A percentile compares a stretch with the other conserved stretches of the same genome.
Evolutionary conservation across 2,113 vertebrate genomes (phyloP).

Genomic region (Spermophilus dauricus): DNA sequence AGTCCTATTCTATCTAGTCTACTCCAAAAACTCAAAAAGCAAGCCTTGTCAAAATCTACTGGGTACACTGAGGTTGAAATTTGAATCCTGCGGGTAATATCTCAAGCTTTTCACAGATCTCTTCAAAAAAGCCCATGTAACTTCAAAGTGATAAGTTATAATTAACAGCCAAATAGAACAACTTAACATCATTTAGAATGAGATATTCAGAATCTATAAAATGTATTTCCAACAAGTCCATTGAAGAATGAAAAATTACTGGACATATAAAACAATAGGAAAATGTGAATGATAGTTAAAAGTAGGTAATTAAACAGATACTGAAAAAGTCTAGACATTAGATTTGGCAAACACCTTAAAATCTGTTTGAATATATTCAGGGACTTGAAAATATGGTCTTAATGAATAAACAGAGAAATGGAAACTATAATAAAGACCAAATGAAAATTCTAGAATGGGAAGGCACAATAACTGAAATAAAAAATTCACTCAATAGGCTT

Average conservation of each 20-base stretch:
- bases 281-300: not conserved
- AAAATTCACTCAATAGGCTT: not conserved
- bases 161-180: not conserved
- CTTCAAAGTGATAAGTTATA: not conserved
- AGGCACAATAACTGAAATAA: not conserved
- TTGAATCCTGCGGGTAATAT: not conserved
- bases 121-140: not conserved
- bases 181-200: not conserved
- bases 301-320: not conserved
- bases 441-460: not conserved
- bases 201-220: not conserved
- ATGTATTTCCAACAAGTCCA: not conserved
- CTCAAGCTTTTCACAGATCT: not conserved
- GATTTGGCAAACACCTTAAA: not conserved
- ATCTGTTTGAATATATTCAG: too few relatives aligned
- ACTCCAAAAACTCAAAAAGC: not conserved
- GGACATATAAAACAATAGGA: not conserved
- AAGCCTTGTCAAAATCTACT: not conserved
- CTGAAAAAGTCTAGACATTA: not conserved
- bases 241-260: not conserved
- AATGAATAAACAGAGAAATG: not conserved
- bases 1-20: not conserved
- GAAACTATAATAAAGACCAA: not conserved
- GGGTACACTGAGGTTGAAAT: not conserved
- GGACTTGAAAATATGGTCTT: not conserved